Evolutionary conservation across 2,888 invertebrate genomes (phyloP), one percentile per base, ranked within the genome.

Genomic region (Chydorus sphaericus): DNA sequence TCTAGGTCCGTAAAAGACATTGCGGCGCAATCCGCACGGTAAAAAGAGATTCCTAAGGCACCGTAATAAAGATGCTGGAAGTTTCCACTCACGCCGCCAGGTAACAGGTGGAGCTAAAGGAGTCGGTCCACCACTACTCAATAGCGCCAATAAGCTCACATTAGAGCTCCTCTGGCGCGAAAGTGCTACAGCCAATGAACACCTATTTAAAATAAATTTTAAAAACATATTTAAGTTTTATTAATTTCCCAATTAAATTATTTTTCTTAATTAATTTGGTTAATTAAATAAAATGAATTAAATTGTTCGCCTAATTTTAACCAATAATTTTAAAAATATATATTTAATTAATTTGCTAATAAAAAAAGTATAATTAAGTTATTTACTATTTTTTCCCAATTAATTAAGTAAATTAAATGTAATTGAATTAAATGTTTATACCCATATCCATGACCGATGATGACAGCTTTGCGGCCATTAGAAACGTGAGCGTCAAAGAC

Each of bases 401-500:
- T n/a, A n/a, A n/a, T n/a, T n/a, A n/a, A n/a, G n/a, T n/a, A n/a
- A n/a, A n/a, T n/a, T n/a, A n/a, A n/a, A n/a, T n/a, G n/a, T n/a
- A n/a, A n/a, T n/a, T n/a, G n/a, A n/a, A n/a, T n/a, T n/a, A n/a
- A n/a, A n/a, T n/a, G n/a, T n/a, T n/a, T n/a, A 14, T 20, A 55
- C 79, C 81, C 82, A 67, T 81, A 82, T 48, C 80, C 80, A 68
- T 82, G 82, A 11, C 77, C 81, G 58, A 82, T 76, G 36, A 82
- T 65, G 51, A 82, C 74, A 65, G 78, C 78, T 61, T 73, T 77
- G 62, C 69, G 70, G 58, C 68, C 73, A 59, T 68, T 71, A 57
- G 75, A 73, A 56, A 78, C 75, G 63, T 77, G 81, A 63, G 75
- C 73, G 63, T 80, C 78, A 65, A 81, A 77, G 54, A 82, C 69